Base-by-base conservation (phyloP, 2,797 vertebrate species). In the Spinibarbus caldwelli region DNA sequence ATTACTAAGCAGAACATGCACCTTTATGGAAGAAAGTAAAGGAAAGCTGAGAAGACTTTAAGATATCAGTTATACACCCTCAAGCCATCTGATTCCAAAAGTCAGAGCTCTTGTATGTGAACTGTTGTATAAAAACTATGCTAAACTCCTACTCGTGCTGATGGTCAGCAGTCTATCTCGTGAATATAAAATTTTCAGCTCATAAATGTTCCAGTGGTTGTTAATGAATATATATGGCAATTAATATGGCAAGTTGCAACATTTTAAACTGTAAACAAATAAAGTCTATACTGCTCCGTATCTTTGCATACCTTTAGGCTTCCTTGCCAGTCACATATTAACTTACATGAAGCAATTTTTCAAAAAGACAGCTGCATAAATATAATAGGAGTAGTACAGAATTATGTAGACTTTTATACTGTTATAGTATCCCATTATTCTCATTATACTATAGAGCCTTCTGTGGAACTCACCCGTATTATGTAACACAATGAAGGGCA, bases 381-480 rank as follows among this genome's bases (percentile, higher is more conserved):
- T 52, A 52, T 31, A 4, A 19, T 75, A 75, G 19, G 29, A 29
- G 19, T 23, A 23, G 21, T 19, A 4, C 19, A 75, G 45, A 59
- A 78, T 43, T 78, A 41, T 29, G 23, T 59, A 36, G 31, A 41
- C 34, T 38, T 26, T 57, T 59, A 38, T 41, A 76, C 23, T 3
- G 34, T 67, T 38, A 29, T 52, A 54, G 23, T 49, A 29, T 76
- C 72, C 23, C 17, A 68, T 54, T 38, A 80, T 70, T 34, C 23
- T 80, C 79, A 80, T 80, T 80, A 70, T 17, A 84, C 26, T 34
- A 43, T 26, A 7, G 62, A 66, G 72, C 19, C 29, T 70, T 66
- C 41, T 6, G 19, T 36, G 10, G 38, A 64, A 47, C 26, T 17
- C 29, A 26, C 29, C 70, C 9, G 31, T 8, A 79, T 19, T 23